Evolutionary conservation across 2,113 vertebrate genomes (phyloP).

Genomic region (Fulmarus glacialis): DNA sequence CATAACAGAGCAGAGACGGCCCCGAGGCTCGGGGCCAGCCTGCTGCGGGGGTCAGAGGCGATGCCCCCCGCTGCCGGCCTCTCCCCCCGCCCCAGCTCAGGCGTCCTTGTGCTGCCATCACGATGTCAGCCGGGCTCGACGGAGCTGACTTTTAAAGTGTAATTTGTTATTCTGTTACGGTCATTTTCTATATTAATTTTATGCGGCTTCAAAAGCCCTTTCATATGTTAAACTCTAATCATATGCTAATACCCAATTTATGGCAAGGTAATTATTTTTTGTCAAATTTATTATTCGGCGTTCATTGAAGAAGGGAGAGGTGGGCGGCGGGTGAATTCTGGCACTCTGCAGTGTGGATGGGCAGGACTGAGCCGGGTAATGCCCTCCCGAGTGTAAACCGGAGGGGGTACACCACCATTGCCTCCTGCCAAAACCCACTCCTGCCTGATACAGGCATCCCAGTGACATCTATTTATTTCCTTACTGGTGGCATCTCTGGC

Average conservation of each 20-base stretch:
- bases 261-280: conserved; percentile 73
- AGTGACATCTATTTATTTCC: not conserved
- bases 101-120: not conserved
- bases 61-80: not conserved
- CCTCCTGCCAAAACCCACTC: not conserved
- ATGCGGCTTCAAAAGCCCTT: conserved; percentile 61
- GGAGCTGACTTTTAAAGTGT: not conserved
- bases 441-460: not conserved
- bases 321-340: not conserved
- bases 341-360: not conserved
- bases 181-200: conserved; percentile 60
- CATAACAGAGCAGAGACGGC: fast-evolving
- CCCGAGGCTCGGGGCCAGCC: not conserved
- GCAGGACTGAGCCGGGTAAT: not conserved
- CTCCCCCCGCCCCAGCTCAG: not conserved
- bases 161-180: conserved; percentile 57
- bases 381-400: fast-evolving
- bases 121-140: not conserved
- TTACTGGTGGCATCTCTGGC: not conserved
- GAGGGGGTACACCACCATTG: not conserved
- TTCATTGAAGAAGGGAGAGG: not conserved
- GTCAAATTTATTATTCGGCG: conserved; percentile 37
- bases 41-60: fast-evolving
- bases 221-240: conserved; percentile 76
- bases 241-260: conserved; percentile 73